Evolutionary conservation across 2,113 vertebrate genomes (phyloP).

Genomic region (Eleginops maclovinus): DNA sequence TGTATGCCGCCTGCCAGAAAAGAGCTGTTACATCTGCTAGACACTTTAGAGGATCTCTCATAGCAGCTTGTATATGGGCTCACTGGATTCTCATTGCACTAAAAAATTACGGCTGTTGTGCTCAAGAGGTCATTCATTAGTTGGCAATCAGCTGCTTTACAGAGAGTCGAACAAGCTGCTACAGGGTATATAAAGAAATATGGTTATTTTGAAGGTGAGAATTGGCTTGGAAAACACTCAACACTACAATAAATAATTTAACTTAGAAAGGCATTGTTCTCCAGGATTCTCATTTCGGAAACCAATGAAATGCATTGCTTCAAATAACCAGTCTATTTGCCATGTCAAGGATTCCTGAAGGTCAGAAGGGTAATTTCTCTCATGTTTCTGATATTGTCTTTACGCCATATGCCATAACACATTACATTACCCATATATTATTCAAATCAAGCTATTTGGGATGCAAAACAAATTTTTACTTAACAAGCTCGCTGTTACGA

Average conservation of each 20-base stretch:
- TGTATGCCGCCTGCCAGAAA: conserved; percentile 60
- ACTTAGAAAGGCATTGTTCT: background rate
- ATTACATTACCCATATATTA: conserved; percentile 43
- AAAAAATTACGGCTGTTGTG: conserved; percentile 46
- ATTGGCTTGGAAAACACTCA: background rate
- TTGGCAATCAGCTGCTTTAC: conserved; percentile 2
- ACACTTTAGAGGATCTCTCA: conserved; percentile 61
- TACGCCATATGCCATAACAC: conserved; percentile 52
- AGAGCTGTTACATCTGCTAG: conserved; percentile 68
- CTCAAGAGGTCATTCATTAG: conserved; percentile 57
- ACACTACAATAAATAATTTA: background rate
- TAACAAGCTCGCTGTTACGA: conserved; percentile 44
- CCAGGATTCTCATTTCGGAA: background rate
- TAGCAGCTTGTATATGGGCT: conserved; percentile 66
- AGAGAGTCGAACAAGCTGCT: background rate
- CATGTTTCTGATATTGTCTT: conserved; percentile 32
- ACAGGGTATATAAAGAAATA: background rate
- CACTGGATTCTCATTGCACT: conserved; percentile 34
- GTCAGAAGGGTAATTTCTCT: conserved; percentile 22
- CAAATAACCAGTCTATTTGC: background rate
- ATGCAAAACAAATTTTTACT: conserved; percentile 60
- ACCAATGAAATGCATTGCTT: background rate
- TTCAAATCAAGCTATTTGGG: conserved; percentile 38
- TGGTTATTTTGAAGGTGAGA: background rate
- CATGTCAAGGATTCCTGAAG: conserved; percentile 50